Base-by-base conservation (phyloP, 2,113 vertebrate species). In the Psittacara wagleri region DNA sequence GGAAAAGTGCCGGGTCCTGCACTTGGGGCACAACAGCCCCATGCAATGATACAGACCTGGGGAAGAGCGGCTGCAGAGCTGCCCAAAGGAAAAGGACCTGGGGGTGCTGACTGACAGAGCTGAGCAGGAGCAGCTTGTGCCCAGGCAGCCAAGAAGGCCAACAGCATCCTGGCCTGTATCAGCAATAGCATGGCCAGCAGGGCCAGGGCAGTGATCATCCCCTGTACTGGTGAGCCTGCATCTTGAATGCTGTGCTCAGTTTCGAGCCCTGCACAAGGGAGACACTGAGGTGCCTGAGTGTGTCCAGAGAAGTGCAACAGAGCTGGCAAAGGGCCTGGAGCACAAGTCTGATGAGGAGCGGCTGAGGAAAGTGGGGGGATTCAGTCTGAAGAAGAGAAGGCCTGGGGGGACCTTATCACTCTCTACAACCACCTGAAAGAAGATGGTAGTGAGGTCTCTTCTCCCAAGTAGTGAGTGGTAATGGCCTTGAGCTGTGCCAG, bases 271-370 rank as follows among this genome's bases (percentile, higher is more conserved):
- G 8, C 18, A 20, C 54, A 57, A 57, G 18, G 31, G 43, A 18
- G 43, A 44, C 43, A 44, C 43, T 9, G 54, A 57, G 31, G 31
- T 33, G 54, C 31, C 9, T 12, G 54, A 55, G 7, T 0, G 11
- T 2, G 54, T 33, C 54, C 54, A 22, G 12, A 33, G 31, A 57
- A 55, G 29, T 18, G 18, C 11, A 33, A 33, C 7, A 3, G 31
- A 57, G 54, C 3, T 33, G 54, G 31, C 33, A 12, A 57, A 57
- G 31, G 31, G 54, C 12, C 31, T 20, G 31, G 31, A 57, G 31
- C 12, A 5, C 54, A 57, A 33, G 2, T 57, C 3, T 22, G 31
- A 33, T 22, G 43, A 44, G 2, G 31, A 57, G 5, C 3, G 0
- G 31, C 18, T 57, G 3, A 57, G 31, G 12, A 31, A 33, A 8